phyloP scores from a whole-genome alignment of 2,113 vertebrate genomes.

The Pantherophis guttatus region DNA sequence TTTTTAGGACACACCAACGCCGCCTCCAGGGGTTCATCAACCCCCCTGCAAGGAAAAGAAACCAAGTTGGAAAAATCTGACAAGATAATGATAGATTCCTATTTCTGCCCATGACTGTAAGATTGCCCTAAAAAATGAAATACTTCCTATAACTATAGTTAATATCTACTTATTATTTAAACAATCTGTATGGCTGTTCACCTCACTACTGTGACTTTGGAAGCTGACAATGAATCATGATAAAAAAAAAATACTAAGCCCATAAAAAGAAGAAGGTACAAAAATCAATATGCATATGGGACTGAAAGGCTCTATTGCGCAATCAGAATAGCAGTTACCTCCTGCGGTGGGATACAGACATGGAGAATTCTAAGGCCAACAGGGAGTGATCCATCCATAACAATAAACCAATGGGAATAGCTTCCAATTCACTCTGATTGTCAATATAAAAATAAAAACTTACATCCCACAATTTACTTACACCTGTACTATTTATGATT shows the following conservation, averaged over 20 bases:
- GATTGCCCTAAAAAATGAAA: not conserved
- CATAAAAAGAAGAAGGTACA: not conserved
- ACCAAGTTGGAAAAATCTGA: not conserved
- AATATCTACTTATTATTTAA: not conserved
- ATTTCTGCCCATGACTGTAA: not conserved
- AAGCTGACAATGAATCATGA: not conserved
- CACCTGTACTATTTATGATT: not conserved
- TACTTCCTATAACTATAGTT: not conserved
- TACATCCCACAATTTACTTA: not conserved
- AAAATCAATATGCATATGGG: not conserved
- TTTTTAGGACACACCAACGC: slow-evolving; percentile 89
- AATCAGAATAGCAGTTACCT: not conserved
- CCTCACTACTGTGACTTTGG: not conserved
- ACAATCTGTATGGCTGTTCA: not conserved
- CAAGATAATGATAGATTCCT: not conserved
- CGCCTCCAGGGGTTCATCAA: slow-evolving; percentile 89
- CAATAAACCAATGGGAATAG: not conserved
- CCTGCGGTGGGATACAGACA: not conserved
- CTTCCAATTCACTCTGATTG: not conserved
- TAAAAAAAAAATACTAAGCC: not conserved
- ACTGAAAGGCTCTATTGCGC: not conserved
- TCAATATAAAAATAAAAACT: not conserved
- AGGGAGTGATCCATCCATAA: not conserved
- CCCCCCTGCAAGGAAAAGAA: slow-evolving; percentile 67
- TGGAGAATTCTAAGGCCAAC: not conserved